A percentile compares a stretch with the other conserved stretches of the same genome.
phyloP scores from a whole-genome alignment of 2,113 vertebrate species.

The Morone saxatilis region DNA sequence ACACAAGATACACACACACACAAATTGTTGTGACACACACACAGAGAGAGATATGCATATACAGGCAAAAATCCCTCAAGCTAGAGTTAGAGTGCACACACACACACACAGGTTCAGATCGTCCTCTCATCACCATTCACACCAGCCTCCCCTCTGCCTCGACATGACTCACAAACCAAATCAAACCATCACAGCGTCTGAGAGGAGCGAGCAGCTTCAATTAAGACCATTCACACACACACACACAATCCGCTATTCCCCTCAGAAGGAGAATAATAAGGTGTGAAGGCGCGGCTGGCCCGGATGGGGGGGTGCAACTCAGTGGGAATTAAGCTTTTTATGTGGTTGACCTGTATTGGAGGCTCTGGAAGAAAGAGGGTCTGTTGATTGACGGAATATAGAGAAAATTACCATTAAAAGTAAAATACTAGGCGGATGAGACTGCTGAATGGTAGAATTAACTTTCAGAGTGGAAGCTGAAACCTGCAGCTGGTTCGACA shows the following conservation, averaged over 20 bases:
- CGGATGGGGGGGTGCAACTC: not conserved
- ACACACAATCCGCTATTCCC: not conserved
- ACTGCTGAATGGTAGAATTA: not conserved
- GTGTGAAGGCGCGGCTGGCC: not conserved
- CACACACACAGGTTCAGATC: not conserved
- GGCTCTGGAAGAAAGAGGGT: not conserved
- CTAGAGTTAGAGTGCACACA: not conserved
- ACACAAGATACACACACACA: not conserved
- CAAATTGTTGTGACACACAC: not conserved
- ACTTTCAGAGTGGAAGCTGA: not conserved
- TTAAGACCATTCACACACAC: constrained; percentile 5
- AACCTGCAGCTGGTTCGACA: constrained; percentile 7
- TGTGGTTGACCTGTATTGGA: not conserved
- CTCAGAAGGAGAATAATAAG: not conserved
- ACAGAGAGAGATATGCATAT: not conserved
- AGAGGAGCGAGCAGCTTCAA: constrained; percentile 13
- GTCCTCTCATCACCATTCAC: constrained; percentile 48
- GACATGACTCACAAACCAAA: constrained; percentile 43
- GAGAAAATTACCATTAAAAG: not conserved
- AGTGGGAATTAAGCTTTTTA: not conserved
- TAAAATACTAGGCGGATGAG: constrained; percentile 2
- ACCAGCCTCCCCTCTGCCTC: constrained; percentile 22
- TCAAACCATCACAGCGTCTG: not conserved
- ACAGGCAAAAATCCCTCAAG: not conserved
- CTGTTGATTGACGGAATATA: not conserved